Evolutionary conservation across 2,888 invertebrate genomes (phyloP), one percentile per base, ranked within the genome.

Genomic region (Anoplius nigerrimus): DNA sequence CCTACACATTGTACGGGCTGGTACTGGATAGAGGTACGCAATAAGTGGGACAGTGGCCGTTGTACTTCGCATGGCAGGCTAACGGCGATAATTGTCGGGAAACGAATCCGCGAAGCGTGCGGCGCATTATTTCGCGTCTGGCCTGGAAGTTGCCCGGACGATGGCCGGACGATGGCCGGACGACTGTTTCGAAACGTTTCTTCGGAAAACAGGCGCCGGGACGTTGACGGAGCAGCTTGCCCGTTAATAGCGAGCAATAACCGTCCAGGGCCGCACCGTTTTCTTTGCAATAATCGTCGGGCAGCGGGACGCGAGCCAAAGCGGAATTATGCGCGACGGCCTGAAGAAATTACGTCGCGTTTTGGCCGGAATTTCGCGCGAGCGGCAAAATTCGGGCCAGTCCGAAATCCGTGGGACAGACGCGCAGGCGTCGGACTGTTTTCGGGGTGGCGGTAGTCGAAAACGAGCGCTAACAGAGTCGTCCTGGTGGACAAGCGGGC

Each of bases 41-140:
- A n/a, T 48, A 48, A 11, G 48, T 48, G 13, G 48, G 48, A 48
- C 48, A 34, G 34, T 6, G 34, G 8, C 34, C 34, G 48, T 18
- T 18, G 48, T 48, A 18, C 48, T 48, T 48, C 18, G 48, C 48
- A 18, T 48, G 48, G n/a, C 48, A 18, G 16, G n/a, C 48, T 48
- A 48, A 18, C 48, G n/a, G n/a, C 48, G 13, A 48, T 16, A 48
- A 48, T 18, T 4, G 48, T 18, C 18, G 48, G 48, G 18, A 48
- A 48, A 48, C 16, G 48, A 48, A 48, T 48, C 48, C 13, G 48
- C 48, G 48, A 48, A 48, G 16, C 48, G 48, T 48, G 48, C n/a
- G 48, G n/a, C n/a, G 48, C n/a, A n/a, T 48, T 48, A 48, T 48
- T 48, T 48, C n/a, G 48, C 48, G 48, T 48, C n/a, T n/a, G n/a